Base-by-base conservation (phyloP, 2,113 vertebrate genomes). In the Lepisosteus oculatus region DNA sequence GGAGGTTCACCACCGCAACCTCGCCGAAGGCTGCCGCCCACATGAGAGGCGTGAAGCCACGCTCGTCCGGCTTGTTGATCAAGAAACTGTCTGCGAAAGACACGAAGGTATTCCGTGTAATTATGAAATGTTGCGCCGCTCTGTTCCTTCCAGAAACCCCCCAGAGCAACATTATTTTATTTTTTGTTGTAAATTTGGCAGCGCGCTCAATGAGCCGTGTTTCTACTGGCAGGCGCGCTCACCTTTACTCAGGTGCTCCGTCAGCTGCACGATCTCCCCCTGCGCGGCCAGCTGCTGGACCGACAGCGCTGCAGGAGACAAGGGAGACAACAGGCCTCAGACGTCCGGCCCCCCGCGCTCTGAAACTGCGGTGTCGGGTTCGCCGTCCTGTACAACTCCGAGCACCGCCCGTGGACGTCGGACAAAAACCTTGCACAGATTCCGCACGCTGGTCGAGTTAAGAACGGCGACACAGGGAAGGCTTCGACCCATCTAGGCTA, bases 11-110 rank as follows among this genome's bases (percentile, higher is more conserved):
- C 0, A 93, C 87, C 61, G 94, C 92, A 3, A 95, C 98, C 87
- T 99, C 97, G 43, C 97, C 97, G 0, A 98, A 98, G 0, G 96
- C 97, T 0, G 96, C 92, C 0, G 97, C 96, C 97, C 96, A 99
- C 93, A 99, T 94, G 72, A 99, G 92, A 0, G 97, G 96, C 0
- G 96, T 99, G 79, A 97, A 98, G 61, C 97, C 97, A 0, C 94
- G 89, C 57, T 98, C 95, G 0, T 99, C 97, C 0, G 91, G 90
- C 55, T 89, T 92, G 81, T 95, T 96, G 51, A 99, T 80, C 74
- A 98, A 78, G n/a, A 93, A 92, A 61, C 87, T 81, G 0, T 95
- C 97, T 98, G 83, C 65, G 80, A 72, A 4, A 69, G 72, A 0
- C 3, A 12, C 42, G 62, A 14, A 65, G 12, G 56, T 14, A 15